Evolutionary conservation across 2,888 invertebrate genomes (phyloP), one percentile per base, ranked within the genome.

Genomic region (Idaea aversata): DNA sequence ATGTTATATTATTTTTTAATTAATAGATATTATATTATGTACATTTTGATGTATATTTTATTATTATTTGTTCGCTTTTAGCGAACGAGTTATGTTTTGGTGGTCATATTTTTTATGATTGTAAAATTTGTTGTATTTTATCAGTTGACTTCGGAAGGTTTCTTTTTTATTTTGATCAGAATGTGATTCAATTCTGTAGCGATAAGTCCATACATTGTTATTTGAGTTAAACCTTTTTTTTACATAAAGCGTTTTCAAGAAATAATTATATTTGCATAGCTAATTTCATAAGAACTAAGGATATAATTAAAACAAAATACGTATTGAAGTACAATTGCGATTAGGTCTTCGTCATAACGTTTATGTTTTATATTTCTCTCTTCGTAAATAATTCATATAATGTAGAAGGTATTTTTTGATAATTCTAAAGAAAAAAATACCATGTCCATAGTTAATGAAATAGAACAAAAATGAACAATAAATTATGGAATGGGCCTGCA

Each of bases 41-140:
- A 93, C 91, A 93, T 92, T 93, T 90, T 91, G 91, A 91, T 93
- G 92, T 92, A 92, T 90, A 91, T 91, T 92, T 91, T 92, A 91
- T 91, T 92, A 91, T 91, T 90, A 90, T 91, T 91, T 89, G 87
- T 86, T 86, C 86, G 85, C 86, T 89, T 61, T 83, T 83, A 86
- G 89, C 80, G 87, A 86, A 76, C 87, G 83, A 76, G 88, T 93
- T 91, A 91, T 88, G 90, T 91, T 91, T 88, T 88, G 83, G 82
- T 74, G 82, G 86, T 90, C 87, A 86, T 90, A 87, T 86, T 88
- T 87, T 90, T 88, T 88, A 88, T 87, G 80, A 90, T 88, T 88
- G 84, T 88, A 86, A 89, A 89, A 87, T 90, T 91, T 91, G 91
- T 93, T 91, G 87, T 89, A 87, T 88, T 88, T 89, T 89, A 85